Evolutionary conservation across 2,888 invertebrate genomes (phyloP), one percentile per base, ranked within the genome.

Genomic region (Drosophila koepferae): DNA sequence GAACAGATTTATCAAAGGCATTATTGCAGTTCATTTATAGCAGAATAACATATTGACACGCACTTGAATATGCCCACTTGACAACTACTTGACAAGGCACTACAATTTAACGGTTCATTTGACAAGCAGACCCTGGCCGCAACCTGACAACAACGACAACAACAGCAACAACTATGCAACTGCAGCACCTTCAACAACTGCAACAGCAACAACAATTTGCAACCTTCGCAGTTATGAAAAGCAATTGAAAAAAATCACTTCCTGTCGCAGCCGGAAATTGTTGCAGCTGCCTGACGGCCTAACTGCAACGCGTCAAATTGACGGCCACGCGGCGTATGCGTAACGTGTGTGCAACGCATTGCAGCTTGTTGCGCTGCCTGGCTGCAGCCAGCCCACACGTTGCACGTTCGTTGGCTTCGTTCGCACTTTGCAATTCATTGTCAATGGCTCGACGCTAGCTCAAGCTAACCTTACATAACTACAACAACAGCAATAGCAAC

Each of bases 371-470:
- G 60, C 51, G 60, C 56, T 23, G 20, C 43, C 69, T 40, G 69
- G 31, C 38, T 55, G 54, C 53, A 23, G 53, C 71, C 53, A 23
- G 53, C 71, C 63, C 72, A 75, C 72, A 75, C 78, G 63, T 63
- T 78, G 74, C 63, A 72, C 34, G 28, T 55, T 51, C 34, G 34
- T 10, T 34, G 51, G 60, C 48, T 60, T 18, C 49, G 53, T 63
- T 77, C 59, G 68, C 75, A 79, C 71, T 78, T 78, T 69, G 72
- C 81, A 86, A 86, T 86, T 86, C 86, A 86, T 81, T 86, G 86
- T 87, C 86, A 86, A 86, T 86, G 86, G 81, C 86, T 80, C 62
- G 65, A 68, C 73, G 74, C 55, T 43, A n/a, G 41, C 64, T 23
- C 65, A 18, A 48, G 77, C 81, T 74, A 82, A 86, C 85, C 82